Evolutionary conservation across 2,888 invertebrate genomes (phyloP).

Genomic region (Perdita meconis): DNA sequence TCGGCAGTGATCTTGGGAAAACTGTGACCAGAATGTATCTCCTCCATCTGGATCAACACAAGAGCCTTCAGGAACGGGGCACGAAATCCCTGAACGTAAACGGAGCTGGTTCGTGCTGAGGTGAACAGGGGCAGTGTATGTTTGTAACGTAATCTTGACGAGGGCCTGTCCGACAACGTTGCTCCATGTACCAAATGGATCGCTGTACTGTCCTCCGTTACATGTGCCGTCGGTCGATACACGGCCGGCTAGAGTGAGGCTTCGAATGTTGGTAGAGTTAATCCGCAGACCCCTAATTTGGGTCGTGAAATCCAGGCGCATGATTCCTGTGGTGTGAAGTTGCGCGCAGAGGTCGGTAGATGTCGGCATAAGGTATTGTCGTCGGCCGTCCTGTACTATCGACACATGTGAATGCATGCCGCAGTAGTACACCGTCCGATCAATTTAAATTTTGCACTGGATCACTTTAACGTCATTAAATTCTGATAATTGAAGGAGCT

Average conservation of each 20-base stretch:
- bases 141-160: not conserved
- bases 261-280: not conserved
- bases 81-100: too few relatives aligned
- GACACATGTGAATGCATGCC: not conserved
- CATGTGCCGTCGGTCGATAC: not conserved
- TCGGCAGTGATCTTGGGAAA: not conserved
- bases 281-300: not conserved
- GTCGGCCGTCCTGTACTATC: not conserved
- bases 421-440: conserved; percentile 12
- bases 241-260: not conserved
- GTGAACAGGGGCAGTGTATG: too few relatives aligned
- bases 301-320: not conserved
- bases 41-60: not conserved
- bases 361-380: too few relatives aligned
- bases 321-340: not conserved
- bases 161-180: not conserved
- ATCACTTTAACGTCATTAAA: not conserved
- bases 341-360: too few relatives aligned
- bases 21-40: not conserved
- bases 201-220: not conserved
- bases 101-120: too few relatives aligned
- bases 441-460: conserved; percentile 8
- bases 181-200: not conserved
- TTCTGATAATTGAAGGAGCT: conserved; percentile 3
- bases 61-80: too few relatives aligned